Percentiles rank a stretch among this genome's conserved stretches.
Evolutionary conservation across 2,888 invertebrate species (phyloP).

Genomic region (Acanthosepion esculentum): DNA sequence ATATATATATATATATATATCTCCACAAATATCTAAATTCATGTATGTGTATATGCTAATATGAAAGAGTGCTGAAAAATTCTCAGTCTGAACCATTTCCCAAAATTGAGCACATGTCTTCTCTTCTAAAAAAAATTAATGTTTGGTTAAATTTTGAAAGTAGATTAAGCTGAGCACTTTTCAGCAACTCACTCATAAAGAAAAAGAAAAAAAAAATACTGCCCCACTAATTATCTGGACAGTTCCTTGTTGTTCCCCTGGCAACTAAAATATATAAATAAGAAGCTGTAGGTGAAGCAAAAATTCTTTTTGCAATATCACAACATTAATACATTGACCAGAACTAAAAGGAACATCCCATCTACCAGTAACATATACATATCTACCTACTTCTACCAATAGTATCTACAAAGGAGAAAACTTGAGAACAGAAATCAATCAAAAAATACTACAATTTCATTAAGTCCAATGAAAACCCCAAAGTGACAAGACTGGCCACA

Average conservation of each 20-base stretch:
- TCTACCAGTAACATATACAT: not conserved
- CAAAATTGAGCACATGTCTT: no score
- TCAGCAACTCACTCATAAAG: not conserved
- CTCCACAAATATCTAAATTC: no score
- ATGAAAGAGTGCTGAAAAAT: no score
- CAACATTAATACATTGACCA: not conserved
- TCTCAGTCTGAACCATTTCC: no score
- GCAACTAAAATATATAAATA: not conserved
- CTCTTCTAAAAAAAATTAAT: no score
- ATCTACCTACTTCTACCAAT: not conserved
- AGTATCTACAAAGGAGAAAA: not conserved
- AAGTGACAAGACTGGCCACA: no score
- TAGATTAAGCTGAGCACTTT: no score
- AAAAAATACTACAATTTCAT: not conserved
- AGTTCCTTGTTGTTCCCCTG: not conserved
- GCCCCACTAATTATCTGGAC: not conserved
- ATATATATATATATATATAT: no score
- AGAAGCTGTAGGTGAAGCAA: not conserved
- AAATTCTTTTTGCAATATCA: not conserved
- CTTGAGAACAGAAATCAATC: not conserved
- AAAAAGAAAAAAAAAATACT: not conserved
- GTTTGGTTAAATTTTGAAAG: no score
- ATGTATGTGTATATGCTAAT: no score
- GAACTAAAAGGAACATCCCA: not conserved
- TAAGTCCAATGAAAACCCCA: not conserved